A percentile compares a stretch with the other conserved stretches of the same genome.
Conservation (phyloP, 2,797 vertebrate genomes). For the Loris lydekkerianus region DNA sequence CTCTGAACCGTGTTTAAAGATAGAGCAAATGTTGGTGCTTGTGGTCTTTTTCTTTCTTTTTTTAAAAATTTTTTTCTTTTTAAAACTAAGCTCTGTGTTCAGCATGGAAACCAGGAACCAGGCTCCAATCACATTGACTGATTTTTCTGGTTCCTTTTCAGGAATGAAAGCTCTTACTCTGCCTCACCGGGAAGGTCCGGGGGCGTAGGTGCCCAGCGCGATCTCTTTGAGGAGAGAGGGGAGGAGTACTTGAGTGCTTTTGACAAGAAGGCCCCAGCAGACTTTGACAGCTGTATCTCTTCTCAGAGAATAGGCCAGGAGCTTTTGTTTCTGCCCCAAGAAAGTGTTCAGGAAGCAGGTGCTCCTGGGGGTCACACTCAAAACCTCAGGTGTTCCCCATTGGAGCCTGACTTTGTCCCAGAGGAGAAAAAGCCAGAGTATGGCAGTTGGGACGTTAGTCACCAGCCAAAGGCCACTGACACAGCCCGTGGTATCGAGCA, state of each 20-base stretch:
- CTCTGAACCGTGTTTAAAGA: constrained; percentile 75
- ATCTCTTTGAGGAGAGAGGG: constrained; percentile 93
- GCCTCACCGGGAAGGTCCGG: constrained; percentile 86
- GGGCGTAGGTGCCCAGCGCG: constrained; percentile 88
- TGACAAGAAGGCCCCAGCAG: constrained; percentile 89
- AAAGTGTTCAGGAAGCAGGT: constrained; percentile 88
- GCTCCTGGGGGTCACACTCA: constrained; percentile 85
- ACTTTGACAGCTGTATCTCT: constrained; percentile 89
- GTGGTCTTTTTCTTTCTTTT: constrained; percentile 67
- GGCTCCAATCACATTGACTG: constrained; percentile 81
- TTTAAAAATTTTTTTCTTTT: constrained; percentile 43
- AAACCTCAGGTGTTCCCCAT: constrained; percentile 88
- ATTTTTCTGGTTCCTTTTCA: constrained; percentile 87
- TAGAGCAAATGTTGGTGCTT: constrained; percentile 73
- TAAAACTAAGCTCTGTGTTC: constrained; percentile 78
- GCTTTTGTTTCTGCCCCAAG: constrained; percentile 89
- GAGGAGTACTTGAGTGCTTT: constrained; percentile 92
- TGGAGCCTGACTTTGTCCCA: constrained; percentile 90
- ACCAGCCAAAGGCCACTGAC: constrained; percentile 89
- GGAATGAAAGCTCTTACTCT: constrained; percentile 91
- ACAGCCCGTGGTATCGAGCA: constrained; percentile 82
- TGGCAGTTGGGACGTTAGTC: constrained; percentile 89
- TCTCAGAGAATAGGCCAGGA: constrained; percentile 89
- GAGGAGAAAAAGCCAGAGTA: constrained; percentile 90
- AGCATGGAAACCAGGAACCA: constrained; percentile 75